phyloP scores from a whole-genome alignment of 2,888 invertebrate genomes.

The Mallateleia sp. region DNA sequence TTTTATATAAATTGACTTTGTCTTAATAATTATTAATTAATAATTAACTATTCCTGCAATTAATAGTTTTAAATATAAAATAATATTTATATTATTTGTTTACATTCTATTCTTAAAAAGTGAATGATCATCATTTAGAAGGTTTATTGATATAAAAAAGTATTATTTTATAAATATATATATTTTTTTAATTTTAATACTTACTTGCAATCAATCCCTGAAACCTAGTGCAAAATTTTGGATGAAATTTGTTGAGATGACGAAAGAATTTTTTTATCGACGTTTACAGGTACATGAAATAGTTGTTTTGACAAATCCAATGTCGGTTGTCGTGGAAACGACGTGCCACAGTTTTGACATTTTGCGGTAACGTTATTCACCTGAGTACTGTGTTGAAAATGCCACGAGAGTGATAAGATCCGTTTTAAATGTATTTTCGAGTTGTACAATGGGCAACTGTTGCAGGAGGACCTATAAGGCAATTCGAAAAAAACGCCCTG shows the following conservation, averaged over 20 bases:
- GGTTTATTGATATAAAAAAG: too few relatives aligned
- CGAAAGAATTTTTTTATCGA: slow-evolving; percentile 14
- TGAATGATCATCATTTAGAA: too few relatives aligned
- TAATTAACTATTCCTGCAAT: too few relatives aligned
- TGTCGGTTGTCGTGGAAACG: slow-evolving; percentile 41
- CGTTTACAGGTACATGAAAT: slow-evolving; percentile 22
- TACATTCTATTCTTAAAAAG: too few relatives aligned
- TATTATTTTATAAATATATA: too few relatives aligned
- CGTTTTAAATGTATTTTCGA: slow-evolving; percentile 49
- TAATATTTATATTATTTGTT: too few relatives aligned
- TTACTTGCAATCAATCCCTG: neutral
- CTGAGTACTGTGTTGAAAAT: slow-evolving; percentile 35
- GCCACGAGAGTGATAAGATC: neutral
- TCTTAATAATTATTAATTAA: too few relatives aligned
- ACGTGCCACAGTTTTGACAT: slow-evolving; percentile 44
- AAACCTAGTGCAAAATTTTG: neutral
- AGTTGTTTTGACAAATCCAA: slow-evolving; percentile 36
- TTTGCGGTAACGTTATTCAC: slow-evolving; percentile 43
- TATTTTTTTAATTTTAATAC: neutral
- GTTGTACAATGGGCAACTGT: slow-evolving; percentile 74
- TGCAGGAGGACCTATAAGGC: slow-evolving; percentile 55
- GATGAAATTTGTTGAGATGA: neutral
- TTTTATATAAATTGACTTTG: too few relatives aligned
- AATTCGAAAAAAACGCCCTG: slow-evolving; percentile 65
- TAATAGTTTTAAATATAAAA: too few relatives aligned